phyloP scores from a whole-genome alignment of 2,888 invertebrate species.

The Lasioglossum villosulum region DNA sequence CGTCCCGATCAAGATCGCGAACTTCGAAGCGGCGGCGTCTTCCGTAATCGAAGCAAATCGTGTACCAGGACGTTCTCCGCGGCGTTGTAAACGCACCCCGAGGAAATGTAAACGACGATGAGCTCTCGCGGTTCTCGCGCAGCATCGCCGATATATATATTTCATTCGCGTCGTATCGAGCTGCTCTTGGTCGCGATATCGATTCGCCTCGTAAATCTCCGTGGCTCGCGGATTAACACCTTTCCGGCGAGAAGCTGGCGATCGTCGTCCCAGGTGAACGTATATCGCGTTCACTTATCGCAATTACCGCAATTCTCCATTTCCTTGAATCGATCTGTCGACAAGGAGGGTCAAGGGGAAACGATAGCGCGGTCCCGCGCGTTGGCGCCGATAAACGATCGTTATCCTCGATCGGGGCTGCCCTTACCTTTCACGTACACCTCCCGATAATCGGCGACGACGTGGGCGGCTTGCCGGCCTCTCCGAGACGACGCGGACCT shows the following conservation, averaged over 20 bases:
- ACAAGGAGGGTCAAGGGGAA: constrained; percentile 9
- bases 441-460: constrained; percentile 59
- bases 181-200: constrained; percentile 8
- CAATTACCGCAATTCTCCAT: constrained; percentile 65
- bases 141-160: background rate
- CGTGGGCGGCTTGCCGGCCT: constrained; percentile 58
- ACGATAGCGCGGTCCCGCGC: constrained; percentile 43
- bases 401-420: constrained; percentile 47
- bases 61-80: background rate
- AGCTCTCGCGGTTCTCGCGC: background rate
- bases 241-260: background rate
- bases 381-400: constrained; percentile 66
- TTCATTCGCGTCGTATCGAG: constrained; percentile 20
- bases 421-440: constrained; percentile 58
- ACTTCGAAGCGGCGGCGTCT: background rate
- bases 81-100: constrained; percentile 8
- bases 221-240: constrained; percentile 42
- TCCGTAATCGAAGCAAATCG: background rate
- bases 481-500: constrained; percentile 54
- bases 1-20: background rate
- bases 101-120: constrained; percentile 14
- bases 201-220: constrained; percentile 26
- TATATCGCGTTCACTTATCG: constrained; percentile 57
- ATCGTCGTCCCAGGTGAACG: constrained; percentile 10
- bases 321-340: constrained; percentile 57